Evolutionary conservation across 2,797 vertebrate genomes (phyloP).

Genomic region (Hyperoplus immaculatus): DNA sequence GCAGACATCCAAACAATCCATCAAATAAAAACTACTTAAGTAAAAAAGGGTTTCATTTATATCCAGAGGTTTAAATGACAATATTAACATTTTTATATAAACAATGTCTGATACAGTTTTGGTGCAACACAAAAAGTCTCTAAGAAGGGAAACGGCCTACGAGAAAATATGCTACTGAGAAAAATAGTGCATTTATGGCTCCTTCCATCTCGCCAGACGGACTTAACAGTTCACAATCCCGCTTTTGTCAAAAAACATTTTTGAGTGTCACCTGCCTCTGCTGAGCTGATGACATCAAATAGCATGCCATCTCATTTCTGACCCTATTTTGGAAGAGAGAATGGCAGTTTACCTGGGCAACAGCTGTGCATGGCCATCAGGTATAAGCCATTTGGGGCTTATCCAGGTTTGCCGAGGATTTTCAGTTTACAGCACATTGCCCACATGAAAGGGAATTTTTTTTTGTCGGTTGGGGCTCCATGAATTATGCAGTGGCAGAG

Average conservation of each 20-base stretch:
- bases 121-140: slow-evolving; percentile 17
- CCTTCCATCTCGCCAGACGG: slow-evolving; percentile 48
- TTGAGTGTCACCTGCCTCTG: slow-evolving; percentile 44
- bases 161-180: slow-evolving; percentile 17
- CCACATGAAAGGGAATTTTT: slow-evolving; percentile 77
- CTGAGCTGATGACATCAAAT: slow-evolving; percentile 61
- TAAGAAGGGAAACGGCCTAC: background rate
- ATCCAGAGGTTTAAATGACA: slow-evolving; percentile 11
- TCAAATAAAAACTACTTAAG: slow-evolving; percentile 47
- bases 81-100: background rate
- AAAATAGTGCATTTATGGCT: slow-evolving; percentile 22
- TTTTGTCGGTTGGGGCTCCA: slow-evolving; percentile 64
- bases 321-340: slow-evolving; percentile 66
- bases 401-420: slow-evolving; percentile 77
- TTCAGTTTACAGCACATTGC: slow-evolving; percentile 60
- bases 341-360: slow-evolving; percentile 71
- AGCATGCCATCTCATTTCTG: slow-evolving; percentile 53
- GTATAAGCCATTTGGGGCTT: slow-evolving; percentile 74
- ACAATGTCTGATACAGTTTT: background rate
- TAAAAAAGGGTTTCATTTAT: slow-evolving; percentile 15
- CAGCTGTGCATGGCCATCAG: slow-evolving; percentile 72
- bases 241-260: slow-evolving; percentile 26
- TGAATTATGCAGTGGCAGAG: slow-evolving; percentile 79
- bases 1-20: slow-evolving; percentile 45
- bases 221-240: slow-evolving; percentile 33